Evolutionary conservation across 2,888 invertebrate genomes (phyloP).

Genomic region (Oscheius sp.): DNA sequence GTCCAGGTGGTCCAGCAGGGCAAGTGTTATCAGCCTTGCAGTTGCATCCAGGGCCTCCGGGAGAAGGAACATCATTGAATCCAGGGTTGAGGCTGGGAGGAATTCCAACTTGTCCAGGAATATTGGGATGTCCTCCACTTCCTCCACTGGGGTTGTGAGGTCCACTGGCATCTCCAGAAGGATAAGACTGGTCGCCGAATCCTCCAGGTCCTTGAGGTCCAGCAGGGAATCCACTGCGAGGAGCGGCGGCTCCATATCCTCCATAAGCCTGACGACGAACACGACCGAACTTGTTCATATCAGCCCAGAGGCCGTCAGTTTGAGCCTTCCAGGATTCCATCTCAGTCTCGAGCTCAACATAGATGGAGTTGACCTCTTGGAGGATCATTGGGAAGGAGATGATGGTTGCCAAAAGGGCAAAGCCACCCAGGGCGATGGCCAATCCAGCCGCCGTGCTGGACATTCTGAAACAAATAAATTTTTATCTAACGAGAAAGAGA

Average conservation of each 20-base stretch:
- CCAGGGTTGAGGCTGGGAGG: conserved; percentile 35
- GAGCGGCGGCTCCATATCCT: conserved; percentile 48
- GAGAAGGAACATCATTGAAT: conserved; percentile 9
- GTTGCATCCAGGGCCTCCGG: conserved; percentile 38
- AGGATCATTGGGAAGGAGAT: conserved; percentile 47
- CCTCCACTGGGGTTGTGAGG: conserved; percentile 36
- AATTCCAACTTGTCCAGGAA: conserved; percentile 35
- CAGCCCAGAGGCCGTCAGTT: conserved; percentile 38
- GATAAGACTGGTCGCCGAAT: conserved; percentile 33
- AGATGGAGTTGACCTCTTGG: conserved; percentile 49
- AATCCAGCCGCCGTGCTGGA: conserved; percentile 39
- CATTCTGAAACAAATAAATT: neutral
- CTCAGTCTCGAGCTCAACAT: conserved; percentile 52
- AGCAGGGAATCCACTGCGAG: conserved; percentile 37
- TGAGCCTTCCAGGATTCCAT: conserved; percentile 53
- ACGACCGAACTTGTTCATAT: conserved; percentile 48
- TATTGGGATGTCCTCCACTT: conserved; percentile 40
- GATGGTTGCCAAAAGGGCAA: conserved; percentile 44
- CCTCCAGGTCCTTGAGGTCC: conserved; percentile 36
- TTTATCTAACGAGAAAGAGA: neutral
- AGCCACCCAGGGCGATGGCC: conserved; percentile 47
- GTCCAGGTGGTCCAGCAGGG: conserved; percentile 60
- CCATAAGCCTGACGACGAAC: conserved; percentile 51
- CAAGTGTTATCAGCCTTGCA: conserved; percentile 56
- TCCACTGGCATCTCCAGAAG: conserved; percentile 26